Conservation (phyloP, 2,888 invertebrate genomes). For the Phaedon cochleariae region DNA sequence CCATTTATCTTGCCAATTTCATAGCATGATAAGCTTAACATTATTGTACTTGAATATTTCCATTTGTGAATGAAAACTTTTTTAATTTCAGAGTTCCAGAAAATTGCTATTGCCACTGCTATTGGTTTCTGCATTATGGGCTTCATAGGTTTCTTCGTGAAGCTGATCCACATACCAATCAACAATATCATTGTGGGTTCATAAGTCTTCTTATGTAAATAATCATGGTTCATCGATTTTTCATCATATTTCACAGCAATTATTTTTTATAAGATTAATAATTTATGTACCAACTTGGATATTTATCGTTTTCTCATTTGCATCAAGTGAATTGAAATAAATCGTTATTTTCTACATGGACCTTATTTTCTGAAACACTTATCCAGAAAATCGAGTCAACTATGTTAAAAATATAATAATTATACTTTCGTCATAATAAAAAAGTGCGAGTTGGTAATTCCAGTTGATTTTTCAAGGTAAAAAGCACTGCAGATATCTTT, state of each 20-base stretch:
- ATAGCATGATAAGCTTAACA: too few relatives aligned
- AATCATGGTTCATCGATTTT: conserved; percentile 27
- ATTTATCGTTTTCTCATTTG: conserved; percentile 21
- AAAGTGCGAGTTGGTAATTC: too few relatives aligned
- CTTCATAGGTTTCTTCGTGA: conserved; percentile 99
- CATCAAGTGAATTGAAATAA: conserved; percentile 27
- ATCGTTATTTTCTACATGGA: conserved; percentile 11
- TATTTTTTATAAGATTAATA: conserved; percentile 16
- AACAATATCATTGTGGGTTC: conserved; percentile 95
- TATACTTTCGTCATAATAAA: too few relatives aligned
- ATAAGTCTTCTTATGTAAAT: conserved; percentile 57
- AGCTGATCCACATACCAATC: conserved; percentile 99
- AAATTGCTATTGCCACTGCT: conserved; percentile 98
- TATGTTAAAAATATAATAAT: too few relatives aligned
- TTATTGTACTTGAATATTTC: too few relatives aligned
- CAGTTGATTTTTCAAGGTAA: too few relatives aligned
- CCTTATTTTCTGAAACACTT: neutral
- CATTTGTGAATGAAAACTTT: too few relatives aligned
- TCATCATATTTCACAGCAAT: conserved; percentile 30
- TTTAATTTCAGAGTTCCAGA: conserved; percentile 99
- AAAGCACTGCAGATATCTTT: too few relatives aligned
- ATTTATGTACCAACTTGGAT: conserved; percentile 7
- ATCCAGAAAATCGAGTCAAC: too few relatives aligned
- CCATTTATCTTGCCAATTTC: too few relatives aligned
- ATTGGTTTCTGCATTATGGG: conserved; percentile 99